Percentiles rank a stretch among this genome's conserved stretches.
Evolutionary conservation across 2,888 invertebrate genomes (phyloP).

Genomic region (Acronicta psi): DNA sequence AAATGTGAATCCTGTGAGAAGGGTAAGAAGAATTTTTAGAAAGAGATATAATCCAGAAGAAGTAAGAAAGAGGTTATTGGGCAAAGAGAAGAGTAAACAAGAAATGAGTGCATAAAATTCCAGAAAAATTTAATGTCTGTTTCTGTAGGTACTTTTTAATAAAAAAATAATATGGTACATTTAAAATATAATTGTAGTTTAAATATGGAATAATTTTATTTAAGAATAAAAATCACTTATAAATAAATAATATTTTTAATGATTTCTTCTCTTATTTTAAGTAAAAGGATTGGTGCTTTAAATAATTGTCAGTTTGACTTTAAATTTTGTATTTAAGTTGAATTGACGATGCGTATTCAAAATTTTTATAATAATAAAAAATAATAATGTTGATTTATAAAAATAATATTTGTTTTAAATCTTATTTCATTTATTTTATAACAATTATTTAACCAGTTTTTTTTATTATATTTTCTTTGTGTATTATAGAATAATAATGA

Average conservation of each 20-base stretch:
- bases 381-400: background rate
- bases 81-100: slow-evolving; percentile 77
- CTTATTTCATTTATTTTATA: too few relatives aligned
- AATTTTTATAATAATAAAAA: slow-evolving; percentile 21
- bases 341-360: slow-evolving; percentile 77
- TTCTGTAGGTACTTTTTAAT: slow-evolving; percentile 7
- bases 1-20: slow-evolving; percentile 79
- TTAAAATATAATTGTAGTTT: background rate
- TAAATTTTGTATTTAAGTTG: slow-evolving; percentile 75
- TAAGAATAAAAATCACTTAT: background rate
- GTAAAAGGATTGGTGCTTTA: slow-evolving; percentile 49
- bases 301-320: slow-evolving; percentile 82
- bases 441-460: background rate
- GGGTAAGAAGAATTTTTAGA: slow-evolving; percentile 82
- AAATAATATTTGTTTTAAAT: too few relatives aligned
- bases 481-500: slow-evolving; percentile 25
- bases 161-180: slow-evolving; percentile 4
- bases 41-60: slow-evolving; percentile 87
- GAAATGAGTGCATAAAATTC: slow-evolving; percentile 47
- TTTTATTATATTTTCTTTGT: slow-evolving; percentile 2
- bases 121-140: slow-evolving; percentile 23
- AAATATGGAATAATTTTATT: background rate
- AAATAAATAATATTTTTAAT: slow-evolving; percentile 11
- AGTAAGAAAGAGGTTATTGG: slow-evolving; percentile 84
- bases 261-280: slow-evolving; percentile 10